Percentiles rank a stretch among this genome's conserved stretches.
Evolutionary conservation across 1,140 invertebrate species (phyloP).

Genomic region (Pachypeltis micranthus): DNA sequence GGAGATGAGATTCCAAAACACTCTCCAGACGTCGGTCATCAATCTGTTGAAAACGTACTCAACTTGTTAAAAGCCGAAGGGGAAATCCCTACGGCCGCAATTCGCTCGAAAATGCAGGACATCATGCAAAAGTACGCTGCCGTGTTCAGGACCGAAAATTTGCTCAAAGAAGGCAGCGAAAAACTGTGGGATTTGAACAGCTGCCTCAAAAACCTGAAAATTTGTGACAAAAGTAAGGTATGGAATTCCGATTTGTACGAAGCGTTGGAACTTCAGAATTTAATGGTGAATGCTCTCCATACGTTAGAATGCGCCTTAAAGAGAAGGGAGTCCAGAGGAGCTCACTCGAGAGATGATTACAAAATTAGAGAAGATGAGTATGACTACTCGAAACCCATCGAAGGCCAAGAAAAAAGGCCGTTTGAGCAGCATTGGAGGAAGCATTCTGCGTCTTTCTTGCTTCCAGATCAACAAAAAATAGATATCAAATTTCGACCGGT

Average conservation of each 20-base stretch:
- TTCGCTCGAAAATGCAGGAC: constrained; percentile 63
- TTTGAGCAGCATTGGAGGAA: constrained; percentile 91
- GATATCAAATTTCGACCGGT: constrained; percentile 77
- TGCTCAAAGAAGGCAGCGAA: constrained; percentile 50
- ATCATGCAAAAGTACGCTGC: constrained; percentile 70
- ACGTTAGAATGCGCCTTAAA: constrained; percentile 82
- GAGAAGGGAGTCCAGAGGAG: constrained; percentile 89
- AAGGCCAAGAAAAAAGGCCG: constrained; percentile 60
- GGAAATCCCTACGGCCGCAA: constrained; percentile 44
- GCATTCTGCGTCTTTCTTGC: constrained; percentile 47
- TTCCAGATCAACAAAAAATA: constrained; percentile 31
- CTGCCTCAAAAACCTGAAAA: background rate
- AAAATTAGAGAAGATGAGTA: constrained; percentile 40
- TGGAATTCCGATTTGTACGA: constrained; percentile 97
- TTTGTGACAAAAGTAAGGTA: constrained; percentile 56
- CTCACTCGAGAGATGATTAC: constrained; percentile 91
- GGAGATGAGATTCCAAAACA: constrained; percentile 34
- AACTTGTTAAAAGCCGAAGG: constrained; percentile 54
- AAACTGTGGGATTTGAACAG: background rate
- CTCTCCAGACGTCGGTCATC: constrained; percentile 49
- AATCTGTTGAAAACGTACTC: constrained; percentile 48
- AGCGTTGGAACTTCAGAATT: constrained; percentile 89
- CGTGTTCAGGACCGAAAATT: constrained; percentile 62
- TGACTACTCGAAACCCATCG: constrained; percentile 83
- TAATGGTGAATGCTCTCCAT: constrained; percentile 82